A percentile compares a stretch with the other conserved stretches of the same genome.
Conservation (phyloP, 2,113 vertebrate species). For the Myrmophylax atrothorax region DNA sequence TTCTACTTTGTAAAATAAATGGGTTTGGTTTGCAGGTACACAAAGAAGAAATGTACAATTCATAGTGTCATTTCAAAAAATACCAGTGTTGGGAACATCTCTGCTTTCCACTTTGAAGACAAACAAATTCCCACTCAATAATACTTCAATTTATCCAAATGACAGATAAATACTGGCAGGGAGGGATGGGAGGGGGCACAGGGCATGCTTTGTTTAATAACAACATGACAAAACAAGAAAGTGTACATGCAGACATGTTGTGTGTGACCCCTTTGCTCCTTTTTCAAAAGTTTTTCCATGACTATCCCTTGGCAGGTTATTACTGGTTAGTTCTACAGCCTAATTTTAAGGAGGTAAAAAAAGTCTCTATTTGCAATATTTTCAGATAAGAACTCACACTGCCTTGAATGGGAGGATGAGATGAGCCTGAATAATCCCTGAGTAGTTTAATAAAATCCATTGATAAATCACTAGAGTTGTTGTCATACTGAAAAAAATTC, state of each 20-base stretch:
- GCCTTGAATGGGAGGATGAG: neutral
- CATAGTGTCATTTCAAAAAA: neutral
- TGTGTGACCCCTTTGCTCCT: neutral
- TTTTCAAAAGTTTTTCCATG: neutral
- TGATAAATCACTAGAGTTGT: neutral
- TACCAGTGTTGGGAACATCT: neutral
- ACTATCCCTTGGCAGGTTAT: neutral
- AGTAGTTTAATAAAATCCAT: neutral
- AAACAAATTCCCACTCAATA: neutral
- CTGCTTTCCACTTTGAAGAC: neutral
- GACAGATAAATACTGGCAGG: neutral
- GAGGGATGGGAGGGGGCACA: neutral
- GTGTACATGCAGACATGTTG: neutral
- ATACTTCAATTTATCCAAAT: neutral
- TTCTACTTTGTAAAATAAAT: conserved; percentile 4
- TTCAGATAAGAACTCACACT: neutral
- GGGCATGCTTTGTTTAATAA: neutral
- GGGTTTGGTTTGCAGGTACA: neutral
- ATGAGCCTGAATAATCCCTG: neutral
- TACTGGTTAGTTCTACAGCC: neutral
- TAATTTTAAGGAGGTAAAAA: neutral
- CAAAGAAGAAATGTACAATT: neutral
- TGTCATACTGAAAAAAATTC: neutral
- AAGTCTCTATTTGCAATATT: neutral
- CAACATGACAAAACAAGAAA: neutral